These are phyloP conservation scores for Lobophora halterata DNA, from an alignment of 2,888 invertebrate genomes.

Conservation along the genomic window DNA sequence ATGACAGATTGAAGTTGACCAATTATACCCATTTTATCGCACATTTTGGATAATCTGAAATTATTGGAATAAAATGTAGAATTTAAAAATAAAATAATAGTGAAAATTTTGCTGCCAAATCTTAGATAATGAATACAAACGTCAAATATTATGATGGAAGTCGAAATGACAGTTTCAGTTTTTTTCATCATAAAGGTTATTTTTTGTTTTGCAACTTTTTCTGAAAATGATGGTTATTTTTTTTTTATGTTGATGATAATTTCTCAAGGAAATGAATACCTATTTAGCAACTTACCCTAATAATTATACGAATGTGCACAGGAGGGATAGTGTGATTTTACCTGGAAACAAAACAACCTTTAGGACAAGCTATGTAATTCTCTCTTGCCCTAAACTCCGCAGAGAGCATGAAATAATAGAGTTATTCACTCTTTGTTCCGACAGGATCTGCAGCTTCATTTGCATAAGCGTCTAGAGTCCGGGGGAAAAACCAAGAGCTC, in stretches of 20 bases:
- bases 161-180: background rate
- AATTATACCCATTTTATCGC: constrained; percentile 64
- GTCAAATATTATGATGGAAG: constrained; percentile 6
- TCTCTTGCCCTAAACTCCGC: too few relatives aligned
- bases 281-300: constrained; percentile 22
- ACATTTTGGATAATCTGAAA: constrained; percentile 52
- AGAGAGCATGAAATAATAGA: too few relatives aligned
- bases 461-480: too few relatives aligned
- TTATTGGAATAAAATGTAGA: background rate
- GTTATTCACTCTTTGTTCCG: too few relatives aligned
- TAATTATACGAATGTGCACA: constrained; percentile 58
- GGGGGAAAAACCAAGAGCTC: too few relatives aligned
- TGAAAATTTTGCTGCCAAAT: constrained; percentile 18
- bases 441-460: too few relatives aligned
- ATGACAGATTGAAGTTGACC: constrained; percentile 61
- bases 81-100: background rate
- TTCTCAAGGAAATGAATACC: too few relatives aligned
- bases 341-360: constrained; percentile 41
- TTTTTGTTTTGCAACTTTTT: background rate
- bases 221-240: too few relatives aligned
- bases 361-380: too few relatives aligned
- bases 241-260: too few relatives aligned
- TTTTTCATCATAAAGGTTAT: constrained; percentile 2
- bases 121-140: constrained; percentile 3
- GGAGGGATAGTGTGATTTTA: constrained; percentile 56